phyloP scores from a whole-genome alignment of 2,113 vertebrate genomes.

The Perognathus longimembris region DNA sequence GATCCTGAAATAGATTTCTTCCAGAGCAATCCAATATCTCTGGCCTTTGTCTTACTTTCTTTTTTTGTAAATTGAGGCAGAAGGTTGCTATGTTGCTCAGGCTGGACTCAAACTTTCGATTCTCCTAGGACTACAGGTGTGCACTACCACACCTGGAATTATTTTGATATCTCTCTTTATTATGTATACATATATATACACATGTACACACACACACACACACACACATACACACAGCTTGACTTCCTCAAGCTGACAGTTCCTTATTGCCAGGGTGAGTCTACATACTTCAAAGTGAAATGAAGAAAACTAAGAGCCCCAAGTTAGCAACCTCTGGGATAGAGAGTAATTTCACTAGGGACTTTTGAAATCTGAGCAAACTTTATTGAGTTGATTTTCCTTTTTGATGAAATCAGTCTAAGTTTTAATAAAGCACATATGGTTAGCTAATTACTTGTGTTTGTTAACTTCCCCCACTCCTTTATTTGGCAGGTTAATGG shows the following conservation, averaged over 20 bases:
- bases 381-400: neutral
- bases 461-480: neutral
- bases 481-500: neutral
- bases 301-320: neutral
- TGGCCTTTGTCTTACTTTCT: neutral
- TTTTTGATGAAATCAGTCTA: slow-evolving; percentile 10
- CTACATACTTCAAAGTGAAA: neutral
- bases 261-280: slow-evolving; percentile 23
- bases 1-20: neutral
- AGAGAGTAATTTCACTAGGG: slow-evolving; percentile 10
- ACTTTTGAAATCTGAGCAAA: slow-evolving; percentile 22
- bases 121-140: neutral
- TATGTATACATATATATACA: neutral
- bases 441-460: neutral
- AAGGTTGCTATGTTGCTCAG: neutral
- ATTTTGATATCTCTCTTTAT: neutral
- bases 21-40: neutral
- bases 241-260: slow-evolving; percentile 22
- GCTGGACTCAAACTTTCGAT: neutral
- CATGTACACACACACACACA: neutral
- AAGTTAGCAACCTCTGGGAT: no score
- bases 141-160: neutral
- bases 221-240: neutral
- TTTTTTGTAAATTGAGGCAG: neutral
- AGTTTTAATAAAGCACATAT: neutral